A percentile compares a stretch with the other conserved stretches of the same genome.
Conservation (phyloP, 2,888 invertebrate genomes). For the Cryptocephalus moraei region DNA sequence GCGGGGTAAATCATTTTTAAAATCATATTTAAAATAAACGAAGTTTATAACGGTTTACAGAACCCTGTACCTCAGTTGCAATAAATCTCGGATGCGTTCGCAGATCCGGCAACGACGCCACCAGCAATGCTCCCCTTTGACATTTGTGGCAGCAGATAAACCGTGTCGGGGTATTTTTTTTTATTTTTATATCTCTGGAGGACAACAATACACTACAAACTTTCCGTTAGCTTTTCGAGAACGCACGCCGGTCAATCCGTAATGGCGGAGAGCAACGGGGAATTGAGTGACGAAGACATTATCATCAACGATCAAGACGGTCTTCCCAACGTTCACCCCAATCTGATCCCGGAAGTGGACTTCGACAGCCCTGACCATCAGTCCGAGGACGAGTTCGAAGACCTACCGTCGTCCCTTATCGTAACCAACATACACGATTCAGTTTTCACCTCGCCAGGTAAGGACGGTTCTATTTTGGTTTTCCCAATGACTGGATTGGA, state of each 20-base stretch:
- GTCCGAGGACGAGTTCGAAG: constrained; percentile 63
- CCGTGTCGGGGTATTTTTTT: not conserved
- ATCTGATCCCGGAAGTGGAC: constrained; percentile 59
- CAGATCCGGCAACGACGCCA: too few relatives aligned
- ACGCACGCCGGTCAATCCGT: not conserved
- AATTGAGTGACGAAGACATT: constrained; percentile 53
- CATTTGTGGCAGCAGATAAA: too few relatives aligned
- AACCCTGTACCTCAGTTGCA: too few relatives aligned
- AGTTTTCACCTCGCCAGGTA: constrained; percentile 52
- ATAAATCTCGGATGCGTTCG: too few relatives aligned
- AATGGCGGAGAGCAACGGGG: constrained; percentile 30
- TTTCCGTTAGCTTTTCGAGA: not conserved
- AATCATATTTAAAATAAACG: too few relatives aligned
- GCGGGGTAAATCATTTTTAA: too few relatives aligned
- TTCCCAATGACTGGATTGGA: too few relatives aligned
- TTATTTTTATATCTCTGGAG: not conserved
- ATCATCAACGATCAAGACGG: constrained; percentile 81
- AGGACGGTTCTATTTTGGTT: constrained; percentile 1
- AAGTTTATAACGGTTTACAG: too few relatives aligned
- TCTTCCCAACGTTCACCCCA: constrained; percentile 74
- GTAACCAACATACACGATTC: constrained; percentile 79
- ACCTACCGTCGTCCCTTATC: constrained; percentile 79
- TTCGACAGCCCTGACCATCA: constrained; percentile 54
- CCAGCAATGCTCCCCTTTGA: too few relatives aligned
- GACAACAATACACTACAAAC: not conserved